Base-by-base conservation (phyloP, 2,113 vertebrate genomes). In the Falco punctatus region DNA sequence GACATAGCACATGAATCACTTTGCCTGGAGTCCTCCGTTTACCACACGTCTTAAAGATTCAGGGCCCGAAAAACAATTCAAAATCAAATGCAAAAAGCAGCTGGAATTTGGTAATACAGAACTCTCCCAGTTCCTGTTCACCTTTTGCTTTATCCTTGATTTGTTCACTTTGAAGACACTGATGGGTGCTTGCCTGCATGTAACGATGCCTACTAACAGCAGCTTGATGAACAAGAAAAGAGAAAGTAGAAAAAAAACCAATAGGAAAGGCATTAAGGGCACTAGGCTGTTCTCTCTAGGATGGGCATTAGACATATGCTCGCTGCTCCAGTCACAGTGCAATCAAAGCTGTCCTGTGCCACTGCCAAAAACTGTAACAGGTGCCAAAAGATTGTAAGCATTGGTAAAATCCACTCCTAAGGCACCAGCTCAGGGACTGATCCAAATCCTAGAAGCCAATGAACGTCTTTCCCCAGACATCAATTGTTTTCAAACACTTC, bases 311-410 rank as follows among this genome's bases (percentile, higher is more conserved):
- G 81, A 55, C 96, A 95, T 77, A 90, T 83, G 87, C 64, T 95
- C 3, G 0, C 89, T 85, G 5, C 91, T 66, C 42, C 49, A 57
- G 73, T 16, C 78, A 48, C 62, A 89, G 66, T 15, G 66, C 93
- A 92, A 83, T 70, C 87, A 91, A 92, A 96, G 91, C 88, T 85
- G 89, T 61, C 91, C 91, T 89, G 52, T 88, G 87, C 84, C 87
- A 87, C 89, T 94, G 95, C 95, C 96, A 96, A 95, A 93, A 92
- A 85, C 66, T 69, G 84, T 28, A 91, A 94, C 95, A 95, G 95
- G 91, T 95, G 95, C 84, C 96, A 95, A 90, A 87, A 95, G 78
- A 92, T 91, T 87, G 95, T 67, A 72, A 72, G 86, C 81, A 95
- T 15, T 54, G 74, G 61, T 84, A 92, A 92, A 94, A 95, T 42